Percentiles rank a stretch among this genome's conserved stretches.
phyloP scores from a whole-genome alignment of 30 jellyfish, hydroid and myxozoan species.

The Hydractinia echinata region DNA sequence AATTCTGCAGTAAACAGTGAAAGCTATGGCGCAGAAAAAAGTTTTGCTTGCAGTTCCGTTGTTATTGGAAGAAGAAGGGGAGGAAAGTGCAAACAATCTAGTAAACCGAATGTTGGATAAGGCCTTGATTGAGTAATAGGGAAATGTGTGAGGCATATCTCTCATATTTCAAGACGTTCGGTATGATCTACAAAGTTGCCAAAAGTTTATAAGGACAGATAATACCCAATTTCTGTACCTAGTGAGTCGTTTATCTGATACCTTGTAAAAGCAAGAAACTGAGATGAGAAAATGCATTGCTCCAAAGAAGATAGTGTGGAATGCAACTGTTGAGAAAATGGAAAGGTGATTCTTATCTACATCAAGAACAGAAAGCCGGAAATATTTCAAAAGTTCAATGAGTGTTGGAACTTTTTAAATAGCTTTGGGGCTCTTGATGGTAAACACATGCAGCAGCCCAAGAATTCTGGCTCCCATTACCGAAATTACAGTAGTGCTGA shows the following conservation, averaged over 20 bases:
- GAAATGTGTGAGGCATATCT: background rate
- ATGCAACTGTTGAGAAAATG: background rate
- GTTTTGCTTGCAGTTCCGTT: too few species aligned
- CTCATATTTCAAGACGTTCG: background rate
- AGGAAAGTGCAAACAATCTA: too few species aligned
- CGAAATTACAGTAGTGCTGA: background rate
- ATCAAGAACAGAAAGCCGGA: background rate
- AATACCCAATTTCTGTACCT: background rate
- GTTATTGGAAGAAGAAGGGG: too few species aligned
- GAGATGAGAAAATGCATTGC: background rate
- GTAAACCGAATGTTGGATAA: constrained; percentile 3
- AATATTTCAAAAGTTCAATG: background rate
- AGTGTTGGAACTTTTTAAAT: background rate
- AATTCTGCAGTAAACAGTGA: too few species aligned
- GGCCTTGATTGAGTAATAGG: background rate
- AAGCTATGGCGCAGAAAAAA: too few species aligned
- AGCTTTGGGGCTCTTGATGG: background rate
- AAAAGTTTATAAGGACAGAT: background rate
- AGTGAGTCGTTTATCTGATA: background rate
- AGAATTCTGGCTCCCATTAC: constrained; percentile 2
- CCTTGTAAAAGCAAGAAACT: background rate
- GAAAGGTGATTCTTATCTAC: background rate
- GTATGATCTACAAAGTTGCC: background rate
- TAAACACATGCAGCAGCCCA: constrained; percentile 8
- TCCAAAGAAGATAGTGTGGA: background rate